Conservation (phyloP, 2,888 invertebrate species). For the Cordilura impudica region DNA sequence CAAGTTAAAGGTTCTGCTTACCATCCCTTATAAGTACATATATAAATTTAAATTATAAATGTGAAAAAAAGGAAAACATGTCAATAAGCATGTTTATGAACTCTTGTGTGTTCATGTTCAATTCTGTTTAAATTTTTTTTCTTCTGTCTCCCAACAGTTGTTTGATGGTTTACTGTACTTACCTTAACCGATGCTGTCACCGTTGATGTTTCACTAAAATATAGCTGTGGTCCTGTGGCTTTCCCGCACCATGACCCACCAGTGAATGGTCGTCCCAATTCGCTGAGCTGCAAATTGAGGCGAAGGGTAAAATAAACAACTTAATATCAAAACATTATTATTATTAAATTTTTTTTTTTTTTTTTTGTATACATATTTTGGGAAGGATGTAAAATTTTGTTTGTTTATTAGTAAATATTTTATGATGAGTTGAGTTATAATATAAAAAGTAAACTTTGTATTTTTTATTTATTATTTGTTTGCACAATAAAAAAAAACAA, state of each 20-base stretch:
- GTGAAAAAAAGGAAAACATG: too few relatives aligned
- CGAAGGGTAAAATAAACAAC: conserved; percentile 44
- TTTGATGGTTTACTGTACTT: conserved; percentile 63
- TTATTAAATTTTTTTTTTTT: background rate
- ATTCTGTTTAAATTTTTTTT: conserved; percentile 10
- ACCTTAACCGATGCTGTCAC: conserved; percentile 91
- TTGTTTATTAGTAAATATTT: conserved; percentile 47
- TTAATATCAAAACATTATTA: conserved; percentile 13
- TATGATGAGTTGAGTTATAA: conserved; percentile 47
- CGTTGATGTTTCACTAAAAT: conserved; percentile 93
- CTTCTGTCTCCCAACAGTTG: conserved; percentile 5
- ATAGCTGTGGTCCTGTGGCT: conserved; percentile 88
- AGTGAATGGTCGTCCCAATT: conserved; percentile 90
- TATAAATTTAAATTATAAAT: too few relatives aligned
- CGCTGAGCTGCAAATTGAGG: conserved; percentile 83
- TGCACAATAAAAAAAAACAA: background rate
- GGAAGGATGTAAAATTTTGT: conserved; percentile 8
- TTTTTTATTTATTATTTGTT: background rate
- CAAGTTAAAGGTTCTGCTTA: too few relatives aligned
- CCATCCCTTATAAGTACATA: too few relatives aligned
- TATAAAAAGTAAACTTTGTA: background rate
- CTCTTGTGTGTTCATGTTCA: conserved; percentile 5
- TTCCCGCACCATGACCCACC: conserved; percentile 94
- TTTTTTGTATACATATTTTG: too few relatives aligned
- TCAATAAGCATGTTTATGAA: conserved; percentile 32